Evolutionary conservation across 2,113 vertebrate genomes (phyloP).

Genomic region (Lanius collurio): DNA sequence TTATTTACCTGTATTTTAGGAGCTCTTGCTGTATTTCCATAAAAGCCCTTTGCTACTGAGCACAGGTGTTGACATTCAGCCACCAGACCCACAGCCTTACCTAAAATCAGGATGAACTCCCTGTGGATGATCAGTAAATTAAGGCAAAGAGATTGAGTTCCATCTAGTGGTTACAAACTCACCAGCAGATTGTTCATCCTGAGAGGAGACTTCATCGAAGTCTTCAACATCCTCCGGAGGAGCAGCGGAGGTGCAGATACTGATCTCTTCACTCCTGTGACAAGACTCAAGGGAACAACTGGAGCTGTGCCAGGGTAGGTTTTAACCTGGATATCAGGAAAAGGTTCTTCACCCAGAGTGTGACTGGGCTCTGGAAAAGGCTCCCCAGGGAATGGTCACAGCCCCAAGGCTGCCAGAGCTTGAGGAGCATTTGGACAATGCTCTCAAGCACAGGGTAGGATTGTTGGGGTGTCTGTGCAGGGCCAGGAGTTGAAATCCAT

Average conservation of each 20-base stretch:
- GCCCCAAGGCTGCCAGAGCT: not conserved
- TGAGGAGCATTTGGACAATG: fast-evolving
- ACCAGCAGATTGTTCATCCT: not conserved
- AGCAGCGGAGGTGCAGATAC: fast-evolving
- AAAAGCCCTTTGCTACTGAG: not conserved
- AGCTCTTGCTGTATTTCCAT: not conserved
- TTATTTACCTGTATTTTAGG: not conserved
- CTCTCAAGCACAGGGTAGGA: not conserved
- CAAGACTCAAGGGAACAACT: not conserved
- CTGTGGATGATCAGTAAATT: not conserved
- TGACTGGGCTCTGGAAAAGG: fast-evolving
- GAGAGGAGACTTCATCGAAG: not conserved
- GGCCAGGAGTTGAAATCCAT: not conserved
- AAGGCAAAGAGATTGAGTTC: not conserved
- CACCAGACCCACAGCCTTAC: not conserved
- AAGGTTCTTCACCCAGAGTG: not conserved
- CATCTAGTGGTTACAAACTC: conserved; percentile 32
- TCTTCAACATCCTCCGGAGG: not conserved
- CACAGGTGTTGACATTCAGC: not conserved
- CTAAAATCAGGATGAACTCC: not conserved
- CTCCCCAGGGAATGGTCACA: not conserved
- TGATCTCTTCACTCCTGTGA: fast-evolving
- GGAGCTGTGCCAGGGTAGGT: not conserved
- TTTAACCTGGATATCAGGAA: not conserved
- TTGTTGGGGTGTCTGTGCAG: not conserved